Evolutionary conservation across 2,888 invertebrate species (phyloP).

Genomic region (Globia sparganii): DNA sequence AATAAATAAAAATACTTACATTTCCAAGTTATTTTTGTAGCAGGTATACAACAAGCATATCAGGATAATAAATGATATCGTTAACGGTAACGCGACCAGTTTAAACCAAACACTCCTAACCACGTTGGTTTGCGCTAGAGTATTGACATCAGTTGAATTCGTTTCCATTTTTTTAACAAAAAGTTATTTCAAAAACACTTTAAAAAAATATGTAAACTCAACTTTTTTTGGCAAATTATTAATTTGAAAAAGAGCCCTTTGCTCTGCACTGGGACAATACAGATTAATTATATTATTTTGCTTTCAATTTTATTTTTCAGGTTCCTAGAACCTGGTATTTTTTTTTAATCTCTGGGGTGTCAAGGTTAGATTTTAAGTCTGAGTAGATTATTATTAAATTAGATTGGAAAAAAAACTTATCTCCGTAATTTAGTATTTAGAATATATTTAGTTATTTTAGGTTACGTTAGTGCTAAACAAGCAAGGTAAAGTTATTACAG

Average conservation of each 20-base stretch:
- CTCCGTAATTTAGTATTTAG: background rate
- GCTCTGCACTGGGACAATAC: background rate
- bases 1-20: conserved; percentile 74
- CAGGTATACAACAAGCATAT: conserved; percentile 76
- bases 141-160: conserved; percentile 29
- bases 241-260: background rate
- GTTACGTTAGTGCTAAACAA: conserved; percentile 8
- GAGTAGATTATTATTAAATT: background rate
- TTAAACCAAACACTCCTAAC: conserved; percentile 62
- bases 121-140: background rate
- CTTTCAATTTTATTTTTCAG: too few species aligned
- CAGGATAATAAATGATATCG: conserved; percentile 67
- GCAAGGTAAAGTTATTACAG: conserved; percentile 33
- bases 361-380: background rate
- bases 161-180: conserved; percentile 37
- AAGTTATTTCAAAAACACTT: background rate
- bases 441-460: background rate
- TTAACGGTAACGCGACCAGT: conserved; percentile 65
- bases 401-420: background rate
- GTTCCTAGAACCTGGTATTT: background rate
- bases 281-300: background rate
- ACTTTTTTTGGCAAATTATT: background rate
- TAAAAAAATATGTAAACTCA: background rate
- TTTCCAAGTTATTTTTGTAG: conserved; percentile 76
- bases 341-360: background rate